These are phyloP conservation scores for Spea bombifrons DNA, from an alignment of 2,113 vertebrate genomes.

Conservation along the genomic window DNA sequence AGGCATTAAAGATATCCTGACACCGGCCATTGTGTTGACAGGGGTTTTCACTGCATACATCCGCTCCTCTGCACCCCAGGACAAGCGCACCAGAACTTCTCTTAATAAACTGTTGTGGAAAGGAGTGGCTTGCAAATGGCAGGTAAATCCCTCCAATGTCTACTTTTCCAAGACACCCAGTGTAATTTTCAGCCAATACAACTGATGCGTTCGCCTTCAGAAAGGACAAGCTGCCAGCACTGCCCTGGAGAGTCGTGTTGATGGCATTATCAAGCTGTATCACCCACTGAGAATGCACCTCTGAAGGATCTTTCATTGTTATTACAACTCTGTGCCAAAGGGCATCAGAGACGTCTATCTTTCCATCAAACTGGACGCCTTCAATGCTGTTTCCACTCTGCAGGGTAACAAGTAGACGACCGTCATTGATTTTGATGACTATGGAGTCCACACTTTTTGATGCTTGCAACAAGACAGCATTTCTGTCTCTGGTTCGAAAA, in stretches of 20 bases:
- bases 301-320: slow-evolving; percentile 64
- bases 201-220: slow-evolving; percentile 63
- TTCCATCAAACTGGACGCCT: slow-evolving; percentile 65
- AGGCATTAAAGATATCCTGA: slow-evolving; percentile 79
- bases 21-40: slow-evolving; percentile 79
- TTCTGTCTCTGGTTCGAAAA: slow-evolving; percentile 78
- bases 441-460: slow-evolving; percentile 62
- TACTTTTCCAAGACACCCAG: slow-evolving; percentile 83
- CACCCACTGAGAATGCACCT: slow-evolving; percentile 67
- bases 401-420: slow-evolving; percentile 72
- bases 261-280: slow-evolving; percentile 66
- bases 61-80: slow-evolving; percentile 73
- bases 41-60: slow-evolving; percentile 72
- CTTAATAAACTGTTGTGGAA: slow-evolving; percentile 69
- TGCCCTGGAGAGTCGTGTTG: slow-evolving; percentile 58
- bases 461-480: slow-evolving; percentile 72
- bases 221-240: slow-evolving; percentile 72
- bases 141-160: slow-evolving; percentile 80
- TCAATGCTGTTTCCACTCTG: slow-evolving; percentile 66
- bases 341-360: slow-evolving; percentile 69
- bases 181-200: slow-evolving; percentile 80
- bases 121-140: slow-evolving; percentile 61
- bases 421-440: slow-evolving; percentile 76
- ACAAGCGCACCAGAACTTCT: slow-evolving; percentile 36
- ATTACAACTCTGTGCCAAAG: slow-evolving; percentile 79